A percentile compares a stretch with the other conserved stretches of the same genome.
Evolutionary conservation across 2,888 invertebrate genomes (phyloP).

Genomic region (Trilocha varians): DNA sequence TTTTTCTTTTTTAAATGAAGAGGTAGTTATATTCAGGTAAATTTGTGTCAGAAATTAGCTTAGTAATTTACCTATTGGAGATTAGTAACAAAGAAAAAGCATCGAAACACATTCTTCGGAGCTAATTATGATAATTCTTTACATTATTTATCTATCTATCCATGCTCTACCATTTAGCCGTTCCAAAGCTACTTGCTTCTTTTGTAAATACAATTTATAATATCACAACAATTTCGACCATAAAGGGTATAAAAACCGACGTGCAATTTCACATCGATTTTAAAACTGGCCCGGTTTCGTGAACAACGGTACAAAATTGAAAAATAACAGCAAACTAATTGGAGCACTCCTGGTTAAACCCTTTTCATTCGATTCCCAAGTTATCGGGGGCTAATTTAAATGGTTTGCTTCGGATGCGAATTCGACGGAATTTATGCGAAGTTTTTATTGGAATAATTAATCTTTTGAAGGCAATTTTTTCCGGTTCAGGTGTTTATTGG

Average conservation of each 20-base stretch:
- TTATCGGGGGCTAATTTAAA: constrained; percentile 67
- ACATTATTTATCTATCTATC: too few relatives aligned
- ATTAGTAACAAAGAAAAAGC: too few relatives aligned
- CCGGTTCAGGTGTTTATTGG: constrained; percentile 6
- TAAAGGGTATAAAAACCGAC: constrained; percentile 14
- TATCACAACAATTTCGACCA: too few relatives aligned
- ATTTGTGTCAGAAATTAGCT: too few relatives aligned
- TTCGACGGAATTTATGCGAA: constrained; percentile 42
- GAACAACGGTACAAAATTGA: constrained; percentile 49
- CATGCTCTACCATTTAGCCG: too few relatives aligned
- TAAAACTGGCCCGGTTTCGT: constrained; percentile 46
- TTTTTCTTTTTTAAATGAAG: too few relatives aligned
- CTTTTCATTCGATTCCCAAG: constrained; percentile 65
- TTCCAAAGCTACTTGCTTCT: too few relatives aligned
- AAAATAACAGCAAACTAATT: constrained; percentile 72
- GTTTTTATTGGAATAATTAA: constrained; percentile 30
- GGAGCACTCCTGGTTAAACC: constrained; percentile 64
- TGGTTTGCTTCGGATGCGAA: constrained; percentile 56
- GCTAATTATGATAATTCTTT: too few relatives aligned
- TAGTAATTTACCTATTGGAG: too few relatives aligned
- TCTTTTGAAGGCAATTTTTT: constrained; percentile 3
- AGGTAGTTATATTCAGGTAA: too few relatives aligned
- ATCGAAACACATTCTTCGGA: too few relatives aligned
- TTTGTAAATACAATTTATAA: too few relatives aligned
- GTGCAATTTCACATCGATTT: constrained; percentile 25